Evolutionary conservation across 1,140 invertebrate species (phyloP), one percentile per base, ranked within the genome.

Genomic region (Dendrolimus kikuchii): DNA sequence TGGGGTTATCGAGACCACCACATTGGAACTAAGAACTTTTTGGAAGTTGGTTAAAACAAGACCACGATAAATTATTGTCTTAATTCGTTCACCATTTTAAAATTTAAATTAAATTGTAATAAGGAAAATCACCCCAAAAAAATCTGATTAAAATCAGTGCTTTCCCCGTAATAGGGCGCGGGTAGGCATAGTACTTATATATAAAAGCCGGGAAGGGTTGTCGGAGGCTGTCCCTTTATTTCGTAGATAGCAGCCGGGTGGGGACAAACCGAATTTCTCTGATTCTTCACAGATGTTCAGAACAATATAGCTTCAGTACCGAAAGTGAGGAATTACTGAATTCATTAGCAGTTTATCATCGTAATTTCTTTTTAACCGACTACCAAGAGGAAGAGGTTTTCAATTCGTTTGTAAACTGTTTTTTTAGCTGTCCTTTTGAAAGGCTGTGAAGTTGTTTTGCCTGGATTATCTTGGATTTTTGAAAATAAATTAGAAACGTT

Each of bases 281-380:
- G 48, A 54, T 43, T 55, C 42, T 40, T 50, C 38, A 55, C 53
- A 50, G 48, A 49, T 46, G n/a, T 5, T 55, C n/a, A n/a, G 41
- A 47, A 49, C 46, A 54, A 40, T 46, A 38, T 51, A 42, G 49
- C 40, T 23, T n/a, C 42, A 54, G 10, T 49, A 23, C 23, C 23
- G 38, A 47, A 44, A 49, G 40, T 36, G 9, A 40, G 40, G 40
- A 40, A 38, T 49, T 49, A 43, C 23, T 10, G 36, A 49, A 48
- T 48, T n/a, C 46, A 23, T 9, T 9, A 5, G 23, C 47, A 49
- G 49, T 55, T 55, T 55, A 50, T 55, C 53, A 49, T 44, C 38
- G 23, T 4, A 45, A 50, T 23, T 23, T 23, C 23, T 23, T 2
- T 23, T 23, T 23, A 23, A 23, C 23, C 23, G 1, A 23, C 3